A percentile compares a stretch with the other conserved stretches of the same genome.
These are phyloP conservation scores for Murina feae DNA, from an alignment of 2,113 vertebrate species.

Conservation along the genomic window DNA sequence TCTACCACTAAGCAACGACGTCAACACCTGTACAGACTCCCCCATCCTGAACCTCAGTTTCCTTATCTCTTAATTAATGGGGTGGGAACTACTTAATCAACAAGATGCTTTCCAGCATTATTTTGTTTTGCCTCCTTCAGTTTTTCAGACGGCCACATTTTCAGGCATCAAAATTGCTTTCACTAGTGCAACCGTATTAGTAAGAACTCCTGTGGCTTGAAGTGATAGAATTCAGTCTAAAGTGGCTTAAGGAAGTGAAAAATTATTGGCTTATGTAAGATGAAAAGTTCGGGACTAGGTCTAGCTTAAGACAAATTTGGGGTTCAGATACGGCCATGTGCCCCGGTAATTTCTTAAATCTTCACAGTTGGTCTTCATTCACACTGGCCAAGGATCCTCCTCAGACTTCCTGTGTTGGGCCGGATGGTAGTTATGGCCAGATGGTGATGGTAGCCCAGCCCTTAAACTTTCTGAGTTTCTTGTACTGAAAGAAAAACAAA, in stretches of 20 bases:
- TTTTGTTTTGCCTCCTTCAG: neutral
- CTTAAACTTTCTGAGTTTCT: neutral
- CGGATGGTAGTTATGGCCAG: conserved; percentile 33
- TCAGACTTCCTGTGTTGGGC: neutral
- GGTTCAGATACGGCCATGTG: neutral
- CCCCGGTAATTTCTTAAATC: neutral
- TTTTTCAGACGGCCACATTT: neutral
- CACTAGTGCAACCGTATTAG: neutral
- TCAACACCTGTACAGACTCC: neutral
- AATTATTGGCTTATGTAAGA: neutral
- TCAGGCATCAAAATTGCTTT: neutral
- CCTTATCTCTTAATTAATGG: neutral
- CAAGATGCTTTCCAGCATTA: neutral
- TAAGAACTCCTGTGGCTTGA: conserved; percentile 10
- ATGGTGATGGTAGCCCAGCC: neutral
- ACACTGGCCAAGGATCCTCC: neutral
- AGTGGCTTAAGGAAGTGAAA: neutral
- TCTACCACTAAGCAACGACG: fast-evolving
- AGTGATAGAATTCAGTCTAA: neutral
- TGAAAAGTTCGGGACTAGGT: neutral
- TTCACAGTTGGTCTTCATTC: neutral
- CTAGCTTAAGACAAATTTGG: neutral
- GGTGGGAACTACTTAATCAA: neutral
- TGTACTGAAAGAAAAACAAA: conserved; percentile 8
- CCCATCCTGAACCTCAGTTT: neutral